Base-by-base conservation (phyloP, 2,113 vertebrate genomes). In the Aix galericulata region DNA sequence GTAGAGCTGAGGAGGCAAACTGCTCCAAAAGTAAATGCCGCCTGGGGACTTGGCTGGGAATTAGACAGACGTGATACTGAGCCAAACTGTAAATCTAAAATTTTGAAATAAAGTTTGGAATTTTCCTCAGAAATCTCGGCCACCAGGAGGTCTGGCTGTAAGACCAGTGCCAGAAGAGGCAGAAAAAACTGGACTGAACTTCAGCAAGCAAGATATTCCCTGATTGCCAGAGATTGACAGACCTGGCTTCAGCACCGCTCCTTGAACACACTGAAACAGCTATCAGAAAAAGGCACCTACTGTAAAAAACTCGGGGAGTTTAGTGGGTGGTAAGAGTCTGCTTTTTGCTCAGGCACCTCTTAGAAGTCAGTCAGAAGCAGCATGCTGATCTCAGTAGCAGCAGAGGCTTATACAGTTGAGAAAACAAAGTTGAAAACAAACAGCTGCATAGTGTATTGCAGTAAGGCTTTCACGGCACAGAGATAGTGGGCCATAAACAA, bases 401-500 rank as follows among this genome's bases (percentile, higher is more conserved):
- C 91, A 92, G 67, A 96, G 88, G 59, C 92, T 94, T 89, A 79
- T 82, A 53, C 36, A 91, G 88, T 96, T 91, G 86, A 96, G 93
- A 95, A 96, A 97, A 97, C 95, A 97, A 96, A 96, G 92, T 32
- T 91, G 95, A 96, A 96, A 95, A 95, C 93, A 96, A 97, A 95
- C 95, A 95, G 94, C 94, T 95, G 91, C 83, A 79, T 85, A 95
- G 82, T 73, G 86, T 88, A 94, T 89, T 95, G 89, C 91, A 96
- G 92, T 83, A 82, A 87, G 96, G 76, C 84, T 95, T 95, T 91
- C 82, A 82, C 58, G 3, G 88, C 92, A n/a, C 73, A 89, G 79
- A 95, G 95, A 96, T 94, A 95, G 91, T 87, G 93, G 95, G 93
- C 94, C 95, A 93, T 97, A 97, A 97, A 97, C 93, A 95, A 96